Evolutionary conservation across 30 jellyfish, hydroid and myxozoan species (phyloP).

Genomic region (Haliclystus octoradiatus): DNA sequence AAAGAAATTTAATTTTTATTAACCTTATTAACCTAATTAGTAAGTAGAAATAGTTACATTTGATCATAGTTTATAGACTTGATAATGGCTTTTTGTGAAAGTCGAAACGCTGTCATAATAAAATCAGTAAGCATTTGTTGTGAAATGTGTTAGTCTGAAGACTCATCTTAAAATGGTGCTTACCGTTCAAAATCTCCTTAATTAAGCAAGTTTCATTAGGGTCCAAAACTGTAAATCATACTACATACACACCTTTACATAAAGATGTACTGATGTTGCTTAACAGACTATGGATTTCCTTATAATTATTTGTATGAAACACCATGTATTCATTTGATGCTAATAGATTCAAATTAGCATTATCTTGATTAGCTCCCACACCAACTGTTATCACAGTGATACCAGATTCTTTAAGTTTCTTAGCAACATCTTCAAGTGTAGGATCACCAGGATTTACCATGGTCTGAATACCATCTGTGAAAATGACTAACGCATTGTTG

Average conservation of each 20-base stretch:
- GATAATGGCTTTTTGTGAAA: too few species aligned
- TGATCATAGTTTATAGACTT: too few species aligned
- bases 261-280: not conserved
- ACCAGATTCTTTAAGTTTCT: not conserved
- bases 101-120: too few species aligned
- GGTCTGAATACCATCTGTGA: slow-evolving; percentile 77
- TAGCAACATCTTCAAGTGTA: not conserved
- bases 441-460: not conserved
- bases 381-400: not conserved
- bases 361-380: not conserved
- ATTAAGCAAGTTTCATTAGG: too few species aligned
- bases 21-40: too few species aligned
- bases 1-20: too few species aligned
- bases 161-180: too few species aligned
- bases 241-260: not conserved
- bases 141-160: too few species aligned
- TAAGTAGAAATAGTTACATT: too few species aligned
- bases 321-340: not conserved
- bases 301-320: not conserved
- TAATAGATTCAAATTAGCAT: not conserved
- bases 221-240: too few species aligned
- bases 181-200: too few species aligned
- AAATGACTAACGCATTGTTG: slow-evolving; percentile 39
- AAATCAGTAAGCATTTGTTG: too few species aligned
- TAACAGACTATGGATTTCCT: not conserved